Conservation (phyloP, 2,797 vertebrate species). For the Novumbra hubbsi region DNA sequence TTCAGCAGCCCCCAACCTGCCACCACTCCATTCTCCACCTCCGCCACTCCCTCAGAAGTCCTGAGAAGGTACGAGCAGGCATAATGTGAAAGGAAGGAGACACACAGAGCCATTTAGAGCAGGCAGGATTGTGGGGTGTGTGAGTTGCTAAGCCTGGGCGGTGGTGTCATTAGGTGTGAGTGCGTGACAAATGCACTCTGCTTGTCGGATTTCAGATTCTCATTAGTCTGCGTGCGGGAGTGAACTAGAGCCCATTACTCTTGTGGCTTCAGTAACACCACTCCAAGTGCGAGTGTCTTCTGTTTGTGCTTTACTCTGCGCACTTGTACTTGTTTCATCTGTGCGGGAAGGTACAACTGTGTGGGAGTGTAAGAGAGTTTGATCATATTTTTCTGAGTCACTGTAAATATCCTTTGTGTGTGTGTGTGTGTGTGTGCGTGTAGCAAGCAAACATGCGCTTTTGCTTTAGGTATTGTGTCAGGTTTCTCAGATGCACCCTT, state of each 20-base stretch:
- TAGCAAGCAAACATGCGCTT: neutral
- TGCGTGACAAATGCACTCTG: conserved; percentile 75
- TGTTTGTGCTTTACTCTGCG: neutral
- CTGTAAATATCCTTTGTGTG: neutral
- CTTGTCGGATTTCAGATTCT: conserved; percentile 77
- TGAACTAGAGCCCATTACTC: conserved; percentile 70
- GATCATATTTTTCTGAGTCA: neutral
- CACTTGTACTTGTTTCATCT: conserved; percentile 14
- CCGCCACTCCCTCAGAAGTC: conserved; percentile 23
- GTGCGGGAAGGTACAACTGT: conserved; percentile 13
- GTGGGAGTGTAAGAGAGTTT: conserved; percentile 11
- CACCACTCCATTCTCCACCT: neutral
- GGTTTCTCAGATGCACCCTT: conserved; percentile 21
- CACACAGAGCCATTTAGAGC: conserved; percentile 51
- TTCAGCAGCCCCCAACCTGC: conserved; percentile 7
- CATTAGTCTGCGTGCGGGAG: conserved; percentile 77
- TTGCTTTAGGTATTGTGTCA: conserved; percentile 18
- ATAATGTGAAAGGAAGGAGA: conserved; percentile 37
- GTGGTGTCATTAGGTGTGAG: conserved; percentile 65
- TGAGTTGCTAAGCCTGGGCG: conserved; percentile 51
- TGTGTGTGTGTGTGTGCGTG: neutral
- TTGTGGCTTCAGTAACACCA: conserved; percentile 58
- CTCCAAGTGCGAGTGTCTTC: conserved; percentile 35
- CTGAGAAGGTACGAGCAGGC: conserved; percentile 30
- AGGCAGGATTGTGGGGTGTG: conserved; percentile 34